Evolutionary conservation across 1,140 invertebrate genomes (phyloP), one percentile per base, ranked within the genome.

Genomic region (Zaprionus tsacasi): DNA sequence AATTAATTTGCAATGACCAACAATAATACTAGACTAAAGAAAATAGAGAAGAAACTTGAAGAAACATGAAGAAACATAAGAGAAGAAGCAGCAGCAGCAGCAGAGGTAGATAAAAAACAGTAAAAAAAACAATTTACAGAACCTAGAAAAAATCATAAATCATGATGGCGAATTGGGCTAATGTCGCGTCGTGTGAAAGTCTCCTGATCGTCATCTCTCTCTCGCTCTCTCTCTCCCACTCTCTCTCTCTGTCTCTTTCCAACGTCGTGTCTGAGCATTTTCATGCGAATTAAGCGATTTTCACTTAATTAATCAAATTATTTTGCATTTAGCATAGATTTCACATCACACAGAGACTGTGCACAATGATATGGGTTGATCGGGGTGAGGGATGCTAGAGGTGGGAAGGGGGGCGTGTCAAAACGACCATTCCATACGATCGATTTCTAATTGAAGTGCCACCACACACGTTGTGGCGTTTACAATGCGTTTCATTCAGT

Each of bases 61-160:
- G 33, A 50, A 21, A 21, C 21, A 21, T 21, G 21, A 21, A 1
- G 1, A 21, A 21, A 21, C 21, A 21, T 21, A 21, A 57, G 21
- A 36, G 48, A 3, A 55, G 15, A 60, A 60, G 11, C n/a, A 21
- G 12, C 61, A 63, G 12, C 61, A 63, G 15, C 17, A 48, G 7
- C 13, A 33, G 11, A 21, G 12, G 33, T 11, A 43, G 33, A 30
- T 57, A 38, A 55, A 55, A 59, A 68, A 66, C 76, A 67, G 64
- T 65, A 79, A 80, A 82, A 82, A 78, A 79, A 78, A 79, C 69
- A 79, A 83, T 80, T 81, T 89, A 73, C 59, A 85, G 75, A 88
- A 80, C 85, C 78, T 83, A 89, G 70, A 78, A 89, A 88, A 83
- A 64, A 72, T 80, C 74, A 89, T 88, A 88, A 88, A 89, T 89